These are phyloP conservation scores for Melieria omissa DNA, from an alignment of 2,888 invertebrate species.

Conservation along the genomic window DNA sequence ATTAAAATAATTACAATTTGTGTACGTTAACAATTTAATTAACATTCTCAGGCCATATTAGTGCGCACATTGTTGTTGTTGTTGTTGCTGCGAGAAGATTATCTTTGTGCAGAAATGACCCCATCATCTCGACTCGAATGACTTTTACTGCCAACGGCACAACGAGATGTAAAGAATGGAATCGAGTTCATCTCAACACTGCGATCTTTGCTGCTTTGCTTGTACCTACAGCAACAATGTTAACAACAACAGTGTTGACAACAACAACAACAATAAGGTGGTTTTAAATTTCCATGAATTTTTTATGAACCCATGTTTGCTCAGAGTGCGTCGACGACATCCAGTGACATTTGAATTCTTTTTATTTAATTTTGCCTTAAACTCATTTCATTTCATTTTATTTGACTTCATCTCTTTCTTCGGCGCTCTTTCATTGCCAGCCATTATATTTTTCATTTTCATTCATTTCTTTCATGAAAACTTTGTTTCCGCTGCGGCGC, in stretches of 20 bases:
- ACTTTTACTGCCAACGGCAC: no score
- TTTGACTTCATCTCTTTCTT: conserved; percentile 11
- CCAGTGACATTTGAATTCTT: conserved; percentile 23
- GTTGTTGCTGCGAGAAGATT: no score
- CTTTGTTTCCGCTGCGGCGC: neutral
- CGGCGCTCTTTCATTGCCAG: neutral
- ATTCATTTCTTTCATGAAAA: neutral
- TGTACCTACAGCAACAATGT: neutral
- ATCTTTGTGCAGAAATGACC: no score
- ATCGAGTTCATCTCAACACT: no score
- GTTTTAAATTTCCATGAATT: conserved; percentile 26
- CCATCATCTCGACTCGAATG: no score
- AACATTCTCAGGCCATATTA: neutral
- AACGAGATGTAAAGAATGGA: no score
- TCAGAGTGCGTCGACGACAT: neutral
- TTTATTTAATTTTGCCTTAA: conserved; percentile 15
- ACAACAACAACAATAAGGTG: neutral
- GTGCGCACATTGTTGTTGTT: neutral
- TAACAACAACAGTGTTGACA: neutral
- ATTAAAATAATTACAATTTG: neutral
- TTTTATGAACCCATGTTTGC: conserved; percentile 14
- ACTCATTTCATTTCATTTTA: neutral
- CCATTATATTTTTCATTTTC: neutral
- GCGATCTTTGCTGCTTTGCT: neutral
- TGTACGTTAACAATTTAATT: conserved; percentile 14